Evolutionary conservation across 92 coral and sea anemone genomes (phyloP), one percentile per base, ranked within the genome.

Genomic region (Zoanthus sociatus): DNA sequence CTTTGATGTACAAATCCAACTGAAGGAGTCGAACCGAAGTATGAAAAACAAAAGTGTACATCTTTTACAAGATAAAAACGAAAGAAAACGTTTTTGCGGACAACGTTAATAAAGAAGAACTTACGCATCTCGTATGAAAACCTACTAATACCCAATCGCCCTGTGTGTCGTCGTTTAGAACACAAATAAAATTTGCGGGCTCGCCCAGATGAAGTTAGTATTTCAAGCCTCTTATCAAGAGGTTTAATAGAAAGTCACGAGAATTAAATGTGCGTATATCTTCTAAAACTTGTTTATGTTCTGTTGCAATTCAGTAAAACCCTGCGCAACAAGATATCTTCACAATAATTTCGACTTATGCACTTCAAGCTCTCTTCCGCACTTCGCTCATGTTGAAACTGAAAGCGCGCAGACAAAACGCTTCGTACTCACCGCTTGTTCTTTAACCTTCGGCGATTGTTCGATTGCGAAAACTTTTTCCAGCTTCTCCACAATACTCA

Each of bases 401-500:
- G 85, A 81, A 81, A 81, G 85, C 85, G 85, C 85, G 85, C 85
- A 81, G 85, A 63, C 16, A 20, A 81, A 64, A 81, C 11, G 20
- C 46, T 8, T 13, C 9, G 18, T 81, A 84, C 95, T 70, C 85
- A 94, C 97, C 95, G 78, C 53, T 71, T 90, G 89, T 78, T 78
- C 66, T 46, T 42, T 89, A 9, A 79, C 77, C 18, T 56, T 71
- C 63, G 76, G 72, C 12, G 86, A 71, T 33, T 82, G 83, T 83
- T 73, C 77, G 46, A 87, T 84, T 7, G 86, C 89, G 73, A 63
- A 88, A 61, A 84, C 92, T 73, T 86, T 84, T 32, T 89, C 88
- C 16, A 94, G 94, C 84, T 90, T 93, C 33, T 91, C 82, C 20
- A 95, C 98, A 64, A 95, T 90, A 78, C 70, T 92, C 55, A 64